Base-by-base conservation (phyloP, 35 echinoderm and acorn worm genomes). In the Eucidaris tribuloides region DNA sequence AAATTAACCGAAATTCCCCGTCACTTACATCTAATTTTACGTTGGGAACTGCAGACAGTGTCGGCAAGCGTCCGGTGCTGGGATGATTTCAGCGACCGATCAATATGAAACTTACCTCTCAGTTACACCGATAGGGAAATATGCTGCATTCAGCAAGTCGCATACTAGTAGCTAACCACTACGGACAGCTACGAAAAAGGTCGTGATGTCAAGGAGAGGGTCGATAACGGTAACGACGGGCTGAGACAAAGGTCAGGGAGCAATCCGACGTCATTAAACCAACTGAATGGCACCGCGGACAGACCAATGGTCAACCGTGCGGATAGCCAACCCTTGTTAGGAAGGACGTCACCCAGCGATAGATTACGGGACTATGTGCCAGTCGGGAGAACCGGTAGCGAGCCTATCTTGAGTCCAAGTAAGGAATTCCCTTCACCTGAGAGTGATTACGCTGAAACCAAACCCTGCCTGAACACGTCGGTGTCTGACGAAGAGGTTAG, bases 61-160 rank as follows among this genome's bases (percentile, higher is more conserved):
- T 29, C 93, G 90, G 25, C 82, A 80, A 45, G 36, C 83, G 36
- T 93, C 94, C 0, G 83, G 88, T 42, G 96, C 96, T 0, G 84
- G 93, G 23, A 93, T 93, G n/a, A n/a, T n/a, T n/a, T 22, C 46
- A 84, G 33, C 80, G 77, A 24, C 96, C 96, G 2, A 77, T 99
- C 6, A 99, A 99, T 42, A 85, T n/a, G 96, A 38, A 93, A 79
- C 36, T 15, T 93, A 35, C 96, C 96, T 0, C 79, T 99, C 19
- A 99, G 96, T 80, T 93, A 86, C 55, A 99, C 88, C 39, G 96
- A 99, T 39, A 84, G 77, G n/a, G 15, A 89, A 83, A 27, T 93
- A 93, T 83, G 90, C 96, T 37, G 71, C 76, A 54, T 77, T 77
- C 18, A 87, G 84, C 33, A 64, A 77, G 44, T 78, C 66, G 23